phyloP scores from a whole-genome alignment of 1,140 invertebrate genomes.

The Drosophila pachea region DNA sequence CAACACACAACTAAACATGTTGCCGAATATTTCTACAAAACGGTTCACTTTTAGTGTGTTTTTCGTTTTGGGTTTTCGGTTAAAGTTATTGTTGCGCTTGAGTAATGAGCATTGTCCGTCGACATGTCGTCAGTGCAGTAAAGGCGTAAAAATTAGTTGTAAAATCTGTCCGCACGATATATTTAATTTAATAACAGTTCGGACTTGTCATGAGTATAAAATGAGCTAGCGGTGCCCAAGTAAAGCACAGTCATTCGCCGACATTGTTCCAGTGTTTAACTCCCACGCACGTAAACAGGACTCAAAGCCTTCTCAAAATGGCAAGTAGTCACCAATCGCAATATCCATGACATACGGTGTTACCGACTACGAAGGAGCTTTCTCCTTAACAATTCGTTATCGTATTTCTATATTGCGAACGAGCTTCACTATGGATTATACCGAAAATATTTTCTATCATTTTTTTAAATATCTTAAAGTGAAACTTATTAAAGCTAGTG shows the following conservation, averaged over 20 bases:
- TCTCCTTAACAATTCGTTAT: too few species aligned
- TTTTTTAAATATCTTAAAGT: too few species aligned
- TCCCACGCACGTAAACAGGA: neutral
- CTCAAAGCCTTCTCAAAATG: conserved; percentile 22
- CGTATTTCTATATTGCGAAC: too few species aligned
- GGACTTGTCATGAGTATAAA: conserved; percentile 51
- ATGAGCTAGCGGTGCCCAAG: conserved; percentile 21
- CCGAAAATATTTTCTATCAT: too few species aligned
- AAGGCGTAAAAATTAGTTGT: conserved; percentile 59
- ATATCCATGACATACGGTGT: too few species aligned
- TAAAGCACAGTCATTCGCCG: conserved; percentile 46
- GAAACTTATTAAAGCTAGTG: too few species aligned
- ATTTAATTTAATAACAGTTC: conserved; percentile 38
- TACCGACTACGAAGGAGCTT: too few species aligned
- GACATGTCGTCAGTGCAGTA: conserved; percentile 39
- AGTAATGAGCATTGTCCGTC: conserved; percentile 60
- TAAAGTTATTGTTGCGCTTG: conserved; percentile 24
- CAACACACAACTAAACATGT: conserved; percentile 20
- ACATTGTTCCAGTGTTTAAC: conserved; percentile 39
- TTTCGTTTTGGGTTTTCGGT: conserved; percentile 9
- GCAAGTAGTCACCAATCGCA: conserved; percentile 18
- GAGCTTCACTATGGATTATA: too few species aligned
- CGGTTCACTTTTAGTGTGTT: conserved; percentile 32
- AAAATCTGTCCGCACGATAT: conserved; percentile 48
- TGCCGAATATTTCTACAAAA: conserved; percentile 34